A percentile compares a stretch with the other conserved stretches of the same genome.
phyloP scores from a whole-genome alignment of 2,797 vertebrate species.

The Ataeniobius toweri region DNA sequence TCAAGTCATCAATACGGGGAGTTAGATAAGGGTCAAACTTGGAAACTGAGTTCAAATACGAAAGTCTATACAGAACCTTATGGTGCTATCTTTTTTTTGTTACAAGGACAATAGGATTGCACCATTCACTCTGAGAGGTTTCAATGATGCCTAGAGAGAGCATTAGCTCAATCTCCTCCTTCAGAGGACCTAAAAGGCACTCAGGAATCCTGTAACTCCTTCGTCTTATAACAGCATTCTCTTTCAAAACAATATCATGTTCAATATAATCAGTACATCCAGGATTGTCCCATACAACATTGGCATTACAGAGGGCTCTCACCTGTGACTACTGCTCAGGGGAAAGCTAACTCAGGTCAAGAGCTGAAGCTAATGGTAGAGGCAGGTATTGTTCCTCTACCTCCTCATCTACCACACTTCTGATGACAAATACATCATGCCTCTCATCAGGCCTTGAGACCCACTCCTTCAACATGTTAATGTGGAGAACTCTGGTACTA shows the following conservation, averaged over 20 bases:
- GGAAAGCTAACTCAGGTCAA: not conserved
- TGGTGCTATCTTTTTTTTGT: too few relatives aligned
- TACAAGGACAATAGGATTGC: too few relatives aligned
- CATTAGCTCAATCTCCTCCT: too few relatives aligned
- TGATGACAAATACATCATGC: not conserved
- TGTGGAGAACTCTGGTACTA: not conserved
- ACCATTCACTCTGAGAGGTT: too few relatives aligned
- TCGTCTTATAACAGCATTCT: not conserved
- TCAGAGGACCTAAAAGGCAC: too few relatives aligned
- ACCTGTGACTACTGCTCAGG: not conserved
- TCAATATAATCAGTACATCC: not conserved
- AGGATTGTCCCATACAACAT: not conserved
- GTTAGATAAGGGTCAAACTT: constrained; percentile 5
- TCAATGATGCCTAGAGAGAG: too few relatives aligned
- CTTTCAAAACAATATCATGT: constrained; percentile 10
- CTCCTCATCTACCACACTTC: not conserved
- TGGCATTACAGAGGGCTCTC: too few relatives aligned
- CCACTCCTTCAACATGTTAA: constrained; percentile 6
- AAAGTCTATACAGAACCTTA: too few relatives aligned
- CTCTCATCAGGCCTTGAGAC: not conserved
- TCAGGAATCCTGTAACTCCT: not conserved
- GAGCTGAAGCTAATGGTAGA: not conserved
- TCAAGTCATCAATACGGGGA: not conserved
- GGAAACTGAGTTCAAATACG: constrained; percentile 19
- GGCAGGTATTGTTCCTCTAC: not conserved